Evolutionary conservation across 2,113 vertebrate species (phyloP).

Genomic region (Aegithalos caudatus): DNA sequence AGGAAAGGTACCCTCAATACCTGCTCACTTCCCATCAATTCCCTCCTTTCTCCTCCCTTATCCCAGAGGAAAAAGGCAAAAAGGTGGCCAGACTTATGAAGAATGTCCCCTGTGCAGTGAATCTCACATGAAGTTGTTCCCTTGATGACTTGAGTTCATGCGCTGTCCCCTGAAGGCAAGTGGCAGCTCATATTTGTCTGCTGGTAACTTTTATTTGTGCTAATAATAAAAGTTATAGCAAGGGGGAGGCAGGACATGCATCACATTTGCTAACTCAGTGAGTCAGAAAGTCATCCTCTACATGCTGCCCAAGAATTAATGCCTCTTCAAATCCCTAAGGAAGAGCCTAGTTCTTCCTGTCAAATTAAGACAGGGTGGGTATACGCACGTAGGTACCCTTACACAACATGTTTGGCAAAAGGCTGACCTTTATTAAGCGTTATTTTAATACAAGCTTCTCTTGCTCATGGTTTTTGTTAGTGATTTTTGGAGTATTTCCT

Average conservation of each 20-base stretch:
- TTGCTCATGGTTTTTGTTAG: background rate
- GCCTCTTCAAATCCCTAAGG: background rate
- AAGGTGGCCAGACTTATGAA: background rate
- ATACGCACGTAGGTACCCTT: fast-evolving
- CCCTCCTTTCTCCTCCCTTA: background rate
- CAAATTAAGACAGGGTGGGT: background rate
- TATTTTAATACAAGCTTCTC: background rate
- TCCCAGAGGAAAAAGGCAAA: background rate
- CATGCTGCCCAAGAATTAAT: background rate
- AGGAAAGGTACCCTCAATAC: background rate
- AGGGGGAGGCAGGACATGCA: background rate
- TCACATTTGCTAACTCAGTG: background rate
- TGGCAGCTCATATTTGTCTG: constrained; percentile 54
- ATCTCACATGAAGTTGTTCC: background rate
- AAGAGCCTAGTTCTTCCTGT: background rate
- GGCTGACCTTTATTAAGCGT: background rate
- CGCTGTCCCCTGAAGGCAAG: background rate
- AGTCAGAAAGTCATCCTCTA: background rate
- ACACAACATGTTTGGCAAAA: background rate
- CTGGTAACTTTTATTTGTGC: constrained; percentile 25
- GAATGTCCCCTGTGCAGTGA: background rate
- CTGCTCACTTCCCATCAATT: background rate
- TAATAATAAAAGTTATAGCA: constrained; percentile 25
- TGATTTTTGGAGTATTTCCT: background rate
- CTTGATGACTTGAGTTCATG: background rate